phyloP scores from a whole-genome alignment of 2,797 vertebrate genomes.

The Acipenser oxyrinchus region DNA sequence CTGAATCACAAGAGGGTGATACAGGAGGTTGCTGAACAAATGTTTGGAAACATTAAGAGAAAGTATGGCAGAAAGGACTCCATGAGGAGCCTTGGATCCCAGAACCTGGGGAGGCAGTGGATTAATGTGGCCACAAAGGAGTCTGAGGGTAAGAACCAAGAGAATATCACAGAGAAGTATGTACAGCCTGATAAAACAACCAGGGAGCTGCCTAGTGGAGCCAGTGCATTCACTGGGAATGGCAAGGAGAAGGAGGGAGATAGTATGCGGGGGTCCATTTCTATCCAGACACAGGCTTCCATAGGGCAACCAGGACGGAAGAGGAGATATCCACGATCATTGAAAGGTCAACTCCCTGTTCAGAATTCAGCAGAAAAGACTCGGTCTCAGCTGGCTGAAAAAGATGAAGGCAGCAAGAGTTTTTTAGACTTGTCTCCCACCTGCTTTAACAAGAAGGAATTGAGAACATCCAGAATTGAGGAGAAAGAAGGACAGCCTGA shows the following conservation, averaged over 20 bases:
- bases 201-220: conserved; percentile 30
- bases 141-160: conserved; percentile 59
- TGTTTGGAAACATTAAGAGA: conserved; percentile 71
- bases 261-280: conserved; percentile 31
- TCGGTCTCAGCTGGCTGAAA: conserved; percentile 55
- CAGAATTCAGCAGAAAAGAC: conserved; percentile 62
- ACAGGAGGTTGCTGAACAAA: conserved; percentile 74
- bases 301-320: conserved; percentile 50
- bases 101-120: conserved; percentile 69
- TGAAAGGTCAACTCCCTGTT: conserved; percentile 71
- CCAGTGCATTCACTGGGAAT: conserved; percentile 40
- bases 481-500: conserved; percentile 34
- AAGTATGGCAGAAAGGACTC: conserved; percentile 85
- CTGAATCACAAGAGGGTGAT: conserved; percentile 67
- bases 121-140: conserved; percentile 74
- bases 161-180: conserved; percentile 65
- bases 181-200: conserved; percentile 47
- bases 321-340: conserved; percentile 58
- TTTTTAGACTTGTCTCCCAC: conserved; percentile 55
- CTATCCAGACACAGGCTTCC: conserved; percentile 49
- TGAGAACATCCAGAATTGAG: conserved; percentile 49
- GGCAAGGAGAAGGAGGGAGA: conserved; percentile 45
- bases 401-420: conserved; percentile 32
- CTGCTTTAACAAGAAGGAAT: conserved; percentile 47
- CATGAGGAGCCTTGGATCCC: conserved; percentile 60